Percentiles rank a stretch among this genome's conserved stretches.
These are phyloP conservation scores for Euura saliciscinereae DNA, from an alignment of 1,140 invertebrate genomes.

Conservation along the genomic window DNA sequence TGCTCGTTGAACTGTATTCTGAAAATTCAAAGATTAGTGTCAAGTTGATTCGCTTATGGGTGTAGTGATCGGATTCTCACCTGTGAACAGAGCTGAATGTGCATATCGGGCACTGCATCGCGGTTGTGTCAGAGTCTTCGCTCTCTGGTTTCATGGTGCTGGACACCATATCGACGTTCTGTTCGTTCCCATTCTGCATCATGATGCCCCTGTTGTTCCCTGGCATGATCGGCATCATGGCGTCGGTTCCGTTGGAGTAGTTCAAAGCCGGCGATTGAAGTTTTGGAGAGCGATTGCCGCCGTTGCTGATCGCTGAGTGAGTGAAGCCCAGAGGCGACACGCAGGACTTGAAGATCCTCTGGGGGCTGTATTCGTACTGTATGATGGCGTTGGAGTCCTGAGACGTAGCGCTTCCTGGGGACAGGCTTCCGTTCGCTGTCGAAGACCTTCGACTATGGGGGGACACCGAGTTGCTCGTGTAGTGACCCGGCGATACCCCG, in stretches of 20 bases:
- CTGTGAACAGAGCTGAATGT: conserved; percentile 30
- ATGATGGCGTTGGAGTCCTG: conserved; percentile 28
- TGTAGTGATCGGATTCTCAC: conserved; percentile 19
- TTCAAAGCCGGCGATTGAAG: too few species aligned
- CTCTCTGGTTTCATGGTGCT: conserved; percentile 16
- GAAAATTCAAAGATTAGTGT: conserved; percentile 6
- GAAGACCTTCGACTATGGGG: conserved; percentile 33
- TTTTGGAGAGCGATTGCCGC: not conserved
- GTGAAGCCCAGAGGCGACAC: conserved; percentile 15
- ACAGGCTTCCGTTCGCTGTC: conserved; percentile 29
- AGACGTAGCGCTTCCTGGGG: conserved; percentile 30
- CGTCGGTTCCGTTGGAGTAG: too few species aligned
- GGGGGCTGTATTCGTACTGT: conserved; percentile 28
- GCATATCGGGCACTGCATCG: conserved; percentile 37
- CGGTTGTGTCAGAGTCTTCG: conserved; percentile 14
- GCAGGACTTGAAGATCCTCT: conserved; percentile 26
- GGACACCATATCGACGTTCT: conserved; percentile 20
- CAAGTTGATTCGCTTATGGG: not conserved
- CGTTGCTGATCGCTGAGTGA: not conserved
- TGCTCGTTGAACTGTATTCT: conserved; percentile 37
- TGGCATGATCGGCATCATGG: too few species aligned
- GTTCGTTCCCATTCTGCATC: conserved; percentile 10
- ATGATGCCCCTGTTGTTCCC: too few species aligned
- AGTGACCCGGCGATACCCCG: conserved; percentile 36
- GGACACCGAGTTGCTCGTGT: conserved; percentile 36